These are phyloP conservation scores for Neelides sp. DNA, from an alignment of 1,140 invertebrate species.

Conservation along the genomic window DNA sequence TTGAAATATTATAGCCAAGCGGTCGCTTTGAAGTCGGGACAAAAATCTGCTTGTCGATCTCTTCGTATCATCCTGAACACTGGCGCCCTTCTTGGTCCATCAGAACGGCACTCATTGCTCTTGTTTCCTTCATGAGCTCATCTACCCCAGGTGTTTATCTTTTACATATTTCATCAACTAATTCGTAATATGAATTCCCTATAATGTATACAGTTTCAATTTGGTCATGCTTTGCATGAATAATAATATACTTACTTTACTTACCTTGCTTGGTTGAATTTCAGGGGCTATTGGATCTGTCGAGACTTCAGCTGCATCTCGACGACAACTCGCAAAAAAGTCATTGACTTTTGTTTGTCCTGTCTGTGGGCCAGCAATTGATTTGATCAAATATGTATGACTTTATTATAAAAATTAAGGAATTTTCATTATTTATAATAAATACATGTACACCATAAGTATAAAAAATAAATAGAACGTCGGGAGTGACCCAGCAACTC, in stretches of 20 bases:
- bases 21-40: constrained; percentile 87
- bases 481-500: not conserved
- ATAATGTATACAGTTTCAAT: no score
- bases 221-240: constrained; percentile 17
- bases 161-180: no score
- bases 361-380: constrained; percentile 40
- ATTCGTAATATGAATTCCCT: no score
- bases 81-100: constrained; percentile 97
- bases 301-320: constrained; percentile 71
- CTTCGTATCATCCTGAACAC: constrained; percentile 91
- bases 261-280: constrained; percentile 39
- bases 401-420: not conserved
- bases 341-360: constrained; percentile 46
- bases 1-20: constrained; percentile 57
- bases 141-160: constrained; percentile 36
- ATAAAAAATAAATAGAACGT: not conserved
- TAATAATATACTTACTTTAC: not conserved
- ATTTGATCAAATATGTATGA: constrained; percentile 12
- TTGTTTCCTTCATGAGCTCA: constrained; percentile 91
- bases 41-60: constrained; percentile 93
- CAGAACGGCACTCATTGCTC: constrained; percentile 70
- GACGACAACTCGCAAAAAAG: constrained; percentile 58
- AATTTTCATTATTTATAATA: not conserved
- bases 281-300: constrained; percentile 74
- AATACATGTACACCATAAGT: not conserved